A percentile compares a stretch with the other conserved stretches of the same genome.
phyloP scores from a whole-genome alignment of 2,888 invertebrate genomes.

The Falcaria lacertinaria region DNA sequence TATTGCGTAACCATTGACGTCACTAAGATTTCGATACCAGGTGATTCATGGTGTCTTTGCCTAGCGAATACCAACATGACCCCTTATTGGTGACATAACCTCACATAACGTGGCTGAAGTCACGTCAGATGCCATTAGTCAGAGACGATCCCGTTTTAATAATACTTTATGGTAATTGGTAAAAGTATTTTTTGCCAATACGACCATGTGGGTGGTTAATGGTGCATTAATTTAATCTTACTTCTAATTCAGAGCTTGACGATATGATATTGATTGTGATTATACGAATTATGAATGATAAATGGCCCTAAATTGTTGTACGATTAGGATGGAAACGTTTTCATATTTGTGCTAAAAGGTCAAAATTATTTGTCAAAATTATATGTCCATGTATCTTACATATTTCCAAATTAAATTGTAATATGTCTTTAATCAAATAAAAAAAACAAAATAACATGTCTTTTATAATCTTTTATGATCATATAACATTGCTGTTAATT shows the following conservation, averaged over 20 bases:
- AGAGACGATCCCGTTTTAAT: neutral
- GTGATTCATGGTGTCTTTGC: neutral
- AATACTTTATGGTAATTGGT: neutral
- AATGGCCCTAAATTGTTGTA: neutral
- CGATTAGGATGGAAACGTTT: neutral
- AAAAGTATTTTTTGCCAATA: neutral
- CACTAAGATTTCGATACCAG: neutral
- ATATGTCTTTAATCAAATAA: no score
- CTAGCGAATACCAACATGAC: neutral
- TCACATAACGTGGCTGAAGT: neutral
- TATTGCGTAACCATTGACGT: neutral
- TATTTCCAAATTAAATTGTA: no score
- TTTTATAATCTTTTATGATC: no score
- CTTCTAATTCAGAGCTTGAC: neutral
- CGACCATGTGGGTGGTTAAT: neutral
- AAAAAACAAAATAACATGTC: no score
- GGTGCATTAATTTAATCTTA: neutral
- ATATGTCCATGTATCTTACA: no score
- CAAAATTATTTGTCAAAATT: neutral
- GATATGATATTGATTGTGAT: neutral
- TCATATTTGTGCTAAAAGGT: neutral
- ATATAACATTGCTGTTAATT: no score
- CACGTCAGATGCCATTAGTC: neutral
- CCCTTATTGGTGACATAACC: neutral
- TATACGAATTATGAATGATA: neutral